Evolutionary conservation across 1,140 invertebrate species (phyloP).

Genomic region (Sipha flava): DNA sequence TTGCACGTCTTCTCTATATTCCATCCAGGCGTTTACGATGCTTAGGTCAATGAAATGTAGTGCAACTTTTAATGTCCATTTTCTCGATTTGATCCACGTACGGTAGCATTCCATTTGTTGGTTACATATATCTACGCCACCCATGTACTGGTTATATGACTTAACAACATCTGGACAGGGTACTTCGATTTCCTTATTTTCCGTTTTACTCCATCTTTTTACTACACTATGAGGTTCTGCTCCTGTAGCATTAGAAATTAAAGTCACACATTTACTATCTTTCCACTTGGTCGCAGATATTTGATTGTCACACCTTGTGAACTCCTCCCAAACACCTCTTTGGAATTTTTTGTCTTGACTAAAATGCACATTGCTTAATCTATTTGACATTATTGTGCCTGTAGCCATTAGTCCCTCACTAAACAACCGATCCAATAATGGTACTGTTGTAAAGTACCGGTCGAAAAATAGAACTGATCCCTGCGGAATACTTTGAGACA

Average conservation of each 20-base stretch:
- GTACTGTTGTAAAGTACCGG: too few relatives aligned
- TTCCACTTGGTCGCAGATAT: neutral
- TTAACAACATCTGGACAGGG: too few relatives aligned
- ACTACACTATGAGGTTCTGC: too few relatives aligned
- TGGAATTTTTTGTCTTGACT: neutral
- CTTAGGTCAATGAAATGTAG: neutral
- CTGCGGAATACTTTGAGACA: neutral
- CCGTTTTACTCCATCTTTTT: too few relatives aligned
- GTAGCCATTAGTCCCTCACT: neutral
- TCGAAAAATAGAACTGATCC: too few relatives aligned
- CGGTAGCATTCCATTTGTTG: neutral
- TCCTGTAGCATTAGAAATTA: neutral
- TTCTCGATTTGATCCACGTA: slow-evolving; percentile 17
- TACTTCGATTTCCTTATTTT: too few relatives aligned
- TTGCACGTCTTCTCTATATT: slow-evolving; percentile 36
- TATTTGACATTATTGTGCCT: neutral
- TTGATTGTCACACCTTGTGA: neutral
- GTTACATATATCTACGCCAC: neutral
- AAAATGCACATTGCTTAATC: neutral
- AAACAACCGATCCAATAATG: neutral
- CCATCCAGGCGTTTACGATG: slow-evolving; percentile 41
- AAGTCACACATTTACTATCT: neutral
- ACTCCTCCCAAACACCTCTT: neutral
- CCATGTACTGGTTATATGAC: too few relatives aligned
- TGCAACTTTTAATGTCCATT: neutral